Evolutionary conservation across 2,113 vertebrate species (phyloP).

Genomic region (Hypanus sabinus): DNA sequence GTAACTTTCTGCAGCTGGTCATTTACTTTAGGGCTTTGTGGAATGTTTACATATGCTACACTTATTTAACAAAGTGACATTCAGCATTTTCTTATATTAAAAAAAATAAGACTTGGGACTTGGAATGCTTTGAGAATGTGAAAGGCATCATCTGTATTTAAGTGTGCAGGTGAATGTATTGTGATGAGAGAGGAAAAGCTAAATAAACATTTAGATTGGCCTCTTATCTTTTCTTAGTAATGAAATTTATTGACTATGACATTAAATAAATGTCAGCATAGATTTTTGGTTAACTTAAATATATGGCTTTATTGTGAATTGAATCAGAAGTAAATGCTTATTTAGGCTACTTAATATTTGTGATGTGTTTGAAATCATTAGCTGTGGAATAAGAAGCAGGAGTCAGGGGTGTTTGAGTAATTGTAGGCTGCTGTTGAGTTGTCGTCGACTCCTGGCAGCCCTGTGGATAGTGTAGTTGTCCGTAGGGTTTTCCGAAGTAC

Average conservation of each 20-base stretch:
- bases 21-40: not conserved
- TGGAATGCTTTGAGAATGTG: not conserved
- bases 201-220: not conserved
- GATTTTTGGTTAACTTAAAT: not conserved
- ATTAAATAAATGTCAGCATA: not conserved
- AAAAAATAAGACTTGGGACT: not conserved
- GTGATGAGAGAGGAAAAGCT: not conserved
- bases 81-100: not conserved
- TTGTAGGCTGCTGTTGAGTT: no score
- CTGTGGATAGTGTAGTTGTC: no score
- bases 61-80: not conserved
- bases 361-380: not conserved
- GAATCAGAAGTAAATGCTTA: not conserved
- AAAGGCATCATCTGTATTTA: not conserved
- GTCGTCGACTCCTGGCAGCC: no score
- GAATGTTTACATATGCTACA: not conserved
- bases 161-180: not conserved
- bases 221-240: not conserved
- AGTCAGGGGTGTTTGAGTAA: not conserved
- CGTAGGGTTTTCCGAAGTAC: no score
- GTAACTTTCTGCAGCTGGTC: not conserved
- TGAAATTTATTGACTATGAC: not conserved
- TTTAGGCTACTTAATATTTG: not conserved
- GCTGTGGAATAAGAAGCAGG: not conserved
- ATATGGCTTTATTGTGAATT: not conserved